Evolutionary conservation across 1,140 invertebrate genomes (phyloP).

Genomic region (Philopotamus ludificatus): DNA sequence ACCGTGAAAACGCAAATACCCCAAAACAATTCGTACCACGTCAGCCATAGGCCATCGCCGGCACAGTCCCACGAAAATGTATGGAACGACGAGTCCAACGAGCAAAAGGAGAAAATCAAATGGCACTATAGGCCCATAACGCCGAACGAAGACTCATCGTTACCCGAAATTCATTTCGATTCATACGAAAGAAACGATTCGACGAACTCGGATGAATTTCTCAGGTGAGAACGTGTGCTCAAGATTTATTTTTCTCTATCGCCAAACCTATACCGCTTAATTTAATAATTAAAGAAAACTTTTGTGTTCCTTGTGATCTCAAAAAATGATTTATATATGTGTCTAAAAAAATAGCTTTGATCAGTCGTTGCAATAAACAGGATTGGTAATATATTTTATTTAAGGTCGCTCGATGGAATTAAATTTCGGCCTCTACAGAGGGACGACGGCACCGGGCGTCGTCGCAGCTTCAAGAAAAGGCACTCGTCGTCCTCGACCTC

Average conservation of each 20-base stretch:
- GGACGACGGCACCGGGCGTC: constrained; percentile 58
- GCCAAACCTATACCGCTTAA: neutral
- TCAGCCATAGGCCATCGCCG: constrained; percentile 11
- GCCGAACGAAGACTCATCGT: constrained; percentile 42
- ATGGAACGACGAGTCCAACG: constrained; percentile 42
- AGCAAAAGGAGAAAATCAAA: constrained; percentile 47
- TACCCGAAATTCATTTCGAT: constrained; percentile 55
- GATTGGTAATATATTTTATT: constrained; percentile 39
- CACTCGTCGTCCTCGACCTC: constrained; percentile 59
- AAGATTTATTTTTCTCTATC: neutral
- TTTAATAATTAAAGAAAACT: too few relatives aligned
- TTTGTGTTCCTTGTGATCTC: neutral
- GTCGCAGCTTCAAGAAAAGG: constrained; percentile 59
- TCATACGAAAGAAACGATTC: constrained; percentile 48
- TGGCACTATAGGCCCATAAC: constrained; percentile 52
- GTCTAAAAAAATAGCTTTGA: neutral
- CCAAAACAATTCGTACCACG: constrained; percentile 43
- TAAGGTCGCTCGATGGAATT: constrained; percentile 60
- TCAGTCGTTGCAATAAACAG: neutral
- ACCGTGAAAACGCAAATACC: constrained; percentile 44
- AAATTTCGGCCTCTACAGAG: constrained; percentile 58
- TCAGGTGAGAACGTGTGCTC: constrained; percentile 50
- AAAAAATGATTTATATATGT: neutral
- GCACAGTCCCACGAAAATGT: constrained; percentile 15
- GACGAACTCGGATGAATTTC: constrained; percentile 52